Conservation (phyloP, 2,113 vertebrate species). For the Seriola quinqueradiata region DNA sequence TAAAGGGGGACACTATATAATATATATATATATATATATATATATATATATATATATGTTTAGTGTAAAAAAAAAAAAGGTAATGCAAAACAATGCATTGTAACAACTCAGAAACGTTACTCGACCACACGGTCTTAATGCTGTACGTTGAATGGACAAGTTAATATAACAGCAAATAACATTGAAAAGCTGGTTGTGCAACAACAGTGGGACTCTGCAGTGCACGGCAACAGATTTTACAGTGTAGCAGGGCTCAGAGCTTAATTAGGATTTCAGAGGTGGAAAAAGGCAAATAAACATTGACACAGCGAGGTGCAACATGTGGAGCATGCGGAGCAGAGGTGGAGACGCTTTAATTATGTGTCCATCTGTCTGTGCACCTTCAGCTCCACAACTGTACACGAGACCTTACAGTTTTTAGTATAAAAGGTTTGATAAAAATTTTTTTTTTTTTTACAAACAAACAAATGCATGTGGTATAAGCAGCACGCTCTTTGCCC, state of each 20-base stretch:
- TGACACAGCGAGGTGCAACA: conserved; percentile 35
- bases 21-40: not conserved
- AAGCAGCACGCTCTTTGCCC: conserved; percentile 33
- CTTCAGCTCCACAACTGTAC: conserved; percentile 14
- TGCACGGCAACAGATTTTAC: conserved; percentile 6
- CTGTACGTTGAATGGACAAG: not conserved
- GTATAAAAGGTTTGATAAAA: not conserved
- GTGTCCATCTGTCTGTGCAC: conserved; percentile 25
- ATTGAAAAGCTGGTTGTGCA: not conserved
- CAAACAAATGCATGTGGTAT: conserved; percentile 40
- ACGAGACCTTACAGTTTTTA: not conserved
- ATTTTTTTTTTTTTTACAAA: not conserved
- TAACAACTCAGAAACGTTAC: not conserved
- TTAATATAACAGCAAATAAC: not conserved
- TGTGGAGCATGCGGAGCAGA: conserved; percentile 52
- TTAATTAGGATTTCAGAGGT: conserved; percentile 42
- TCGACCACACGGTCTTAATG: not conserved
- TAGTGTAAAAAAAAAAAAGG: not conserved
- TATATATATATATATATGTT: not conserved
- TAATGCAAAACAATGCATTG: not conserved
- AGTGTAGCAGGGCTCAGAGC: not conserved
- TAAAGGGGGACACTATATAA: not conserved
- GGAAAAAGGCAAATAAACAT: conserved; percentile 8
- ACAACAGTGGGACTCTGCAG: conserved; percentile 15
- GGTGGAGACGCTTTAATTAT: conserved; percentile 8